Evolutionary conservation across 2,888 invertebrate genomes (phyloP).

Genomic region (Amiota minor): DNA sequence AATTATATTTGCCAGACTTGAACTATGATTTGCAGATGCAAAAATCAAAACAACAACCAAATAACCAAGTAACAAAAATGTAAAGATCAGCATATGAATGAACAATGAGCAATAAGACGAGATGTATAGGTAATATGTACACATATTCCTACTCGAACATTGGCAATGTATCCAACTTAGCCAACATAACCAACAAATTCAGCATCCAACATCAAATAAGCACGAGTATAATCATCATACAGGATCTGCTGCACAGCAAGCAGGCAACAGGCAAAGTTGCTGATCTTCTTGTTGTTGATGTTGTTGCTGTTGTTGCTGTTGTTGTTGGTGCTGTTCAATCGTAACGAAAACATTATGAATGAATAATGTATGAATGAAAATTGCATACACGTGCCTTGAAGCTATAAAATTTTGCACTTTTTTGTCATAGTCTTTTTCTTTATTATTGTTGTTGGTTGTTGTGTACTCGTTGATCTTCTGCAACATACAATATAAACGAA

Average conservation of each 20-base stretch:
- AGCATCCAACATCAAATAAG: neutral
- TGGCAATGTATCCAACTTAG: no score
- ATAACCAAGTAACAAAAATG: neutral
- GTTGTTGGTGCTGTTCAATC: slow-evolving; percentile 39
- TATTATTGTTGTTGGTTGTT: neutral
- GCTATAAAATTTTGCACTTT: slow-evolving; percentile 64
- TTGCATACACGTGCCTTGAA: slow-evolving; percentile 69
- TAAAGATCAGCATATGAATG: neutral
- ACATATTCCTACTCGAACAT: neutral
- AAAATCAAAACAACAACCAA: neutral
- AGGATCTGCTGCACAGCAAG: neutral
- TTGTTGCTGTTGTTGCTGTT: slow-evolving; percentile 27
- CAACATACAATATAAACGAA: neutral
- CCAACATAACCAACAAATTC: no score
- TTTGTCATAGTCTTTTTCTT: slow-evolving; percentile 1
- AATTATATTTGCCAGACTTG: slow-evolving; percentile 56
- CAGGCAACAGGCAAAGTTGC: neutral
- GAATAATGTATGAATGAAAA: slow-evolving; percentile 71
- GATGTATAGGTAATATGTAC: neutral
- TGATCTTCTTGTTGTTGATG: slow-evolving; percentile 21
- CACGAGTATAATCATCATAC: no score
- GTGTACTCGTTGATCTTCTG: slow-evolving; percentile 1
- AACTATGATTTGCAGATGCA: slow-evolving; percentile 30
- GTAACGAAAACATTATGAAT: slow-evolving; percentile 58
- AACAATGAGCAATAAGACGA: neutral